phyloP scores from a whole-genome alignment of 2,888 invertebrate species.

The Cheiracanthium punctorium region DNA sequence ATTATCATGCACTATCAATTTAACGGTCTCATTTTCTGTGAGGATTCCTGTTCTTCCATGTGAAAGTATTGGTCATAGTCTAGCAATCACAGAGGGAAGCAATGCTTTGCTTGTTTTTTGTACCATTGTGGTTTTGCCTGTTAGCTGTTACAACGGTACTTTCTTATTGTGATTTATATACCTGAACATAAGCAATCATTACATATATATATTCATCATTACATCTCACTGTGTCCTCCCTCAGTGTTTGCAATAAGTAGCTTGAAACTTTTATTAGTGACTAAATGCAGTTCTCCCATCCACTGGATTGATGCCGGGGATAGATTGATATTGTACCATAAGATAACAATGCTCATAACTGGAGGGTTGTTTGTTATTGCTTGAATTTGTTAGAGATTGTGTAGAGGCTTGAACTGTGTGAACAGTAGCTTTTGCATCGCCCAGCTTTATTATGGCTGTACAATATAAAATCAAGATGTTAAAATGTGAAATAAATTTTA shows the following conservation, averaged over 20 bases:
- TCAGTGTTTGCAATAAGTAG: constrained; percentile 66
- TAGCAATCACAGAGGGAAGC: constrained; percentile 42
- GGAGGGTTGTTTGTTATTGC: constrained; percentile 46
- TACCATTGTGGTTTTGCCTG: constrained; percentile 45
- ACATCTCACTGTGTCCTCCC: constrained; percentile 57
- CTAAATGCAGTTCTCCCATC: constrained; percentile 43
- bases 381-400: constrained; percentile 59
- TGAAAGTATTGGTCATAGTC: constrained; percentile 65
- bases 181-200: constrained; percentile 60
- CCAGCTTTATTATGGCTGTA: constrained; percentile 7
- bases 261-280: constrained; percentile 46
- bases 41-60: constrained; percentile 44
- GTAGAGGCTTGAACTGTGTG: constrained; percentile 47
- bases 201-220: constrained; percentile 40
- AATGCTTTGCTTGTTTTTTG: constrained; percentile 58
- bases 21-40: neutral
- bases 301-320: constrained; percentile 35
- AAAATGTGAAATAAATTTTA: constrained; percentile 13
- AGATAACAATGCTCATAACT: constrained; percentile 15
- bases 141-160: constrained; percentile 55
- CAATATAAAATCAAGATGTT: neutral
- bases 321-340: constrained; percentile 39
- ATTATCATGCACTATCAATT: neutral
- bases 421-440: constrained; percentile 13
- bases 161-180: constrained; percentile 64